These are phyloP conservation scores for Pinctada fucata DNA, from an alignment of 2,888 invertebrate genomes.

Conservation along the genomic window DNA sequence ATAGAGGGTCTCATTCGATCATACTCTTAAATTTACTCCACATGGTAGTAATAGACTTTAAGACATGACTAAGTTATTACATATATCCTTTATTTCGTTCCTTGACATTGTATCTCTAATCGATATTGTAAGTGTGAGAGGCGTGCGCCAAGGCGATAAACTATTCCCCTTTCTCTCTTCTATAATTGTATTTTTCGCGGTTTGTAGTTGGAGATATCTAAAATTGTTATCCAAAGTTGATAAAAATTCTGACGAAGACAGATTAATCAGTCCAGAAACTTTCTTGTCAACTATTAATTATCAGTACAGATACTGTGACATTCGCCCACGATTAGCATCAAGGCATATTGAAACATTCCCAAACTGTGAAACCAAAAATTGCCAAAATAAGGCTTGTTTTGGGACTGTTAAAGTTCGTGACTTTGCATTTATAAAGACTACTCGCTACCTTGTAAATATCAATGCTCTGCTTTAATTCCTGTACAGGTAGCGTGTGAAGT, in stretches of 20 bases:
- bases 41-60: no score
- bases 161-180: not conserved
- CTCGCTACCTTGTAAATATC: not conserved
- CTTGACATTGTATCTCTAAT: not conserved
- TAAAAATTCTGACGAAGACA: not conserved
- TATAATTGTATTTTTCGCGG: not conserved
- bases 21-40: no score
- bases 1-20: no score
- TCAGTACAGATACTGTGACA: not conserved
- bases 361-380: not conserved
- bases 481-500: not conserved
- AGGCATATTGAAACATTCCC: not conserved
- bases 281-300: not conserved
- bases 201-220: not conserved
- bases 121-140: not conserved
- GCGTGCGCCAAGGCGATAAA: constrained; percentile 1
- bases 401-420: no score
- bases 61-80: no score
- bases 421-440: no score
- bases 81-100: no score
- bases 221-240: not conserved
- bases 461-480: not conserved
- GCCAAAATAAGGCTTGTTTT: no score
- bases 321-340: not conserved
- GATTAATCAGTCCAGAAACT: not conserved